Evolutionary conservation across 2,888 invertebrate genomes (phyloP).

Genomic region (Lysandra coridon): DNA sequence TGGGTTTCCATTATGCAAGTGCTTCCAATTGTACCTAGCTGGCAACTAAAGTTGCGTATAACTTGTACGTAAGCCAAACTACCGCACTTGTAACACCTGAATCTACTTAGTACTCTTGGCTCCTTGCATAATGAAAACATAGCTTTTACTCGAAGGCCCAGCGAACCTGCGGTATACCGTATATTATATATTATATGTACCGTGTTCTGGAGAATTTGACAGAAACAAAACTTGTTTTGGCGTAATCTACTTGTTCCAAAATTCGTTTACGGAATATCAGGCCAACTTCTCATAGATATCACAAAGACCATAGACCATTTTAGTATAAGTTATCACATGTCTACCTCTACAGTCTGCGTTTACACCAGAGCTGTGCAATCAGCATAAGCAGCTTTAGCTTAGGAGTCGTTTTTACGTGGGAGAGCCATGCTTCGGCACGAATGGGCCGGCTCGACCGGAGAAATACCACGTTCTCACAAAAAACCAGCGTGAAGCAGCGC

Average conservation of each 20-base stretch:
- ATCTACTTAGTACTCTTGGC: neutral
- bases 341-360: too few species aligned
- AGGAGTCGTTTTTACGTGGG: too few species aligned
- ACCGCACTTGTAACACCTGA: neutral
- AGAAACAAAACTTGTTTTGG: neutral
- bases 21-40: neutral
- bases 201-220: neutral
- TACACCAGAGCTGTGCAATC: too few species aligned
- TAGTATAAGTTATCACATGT: too few species aligned
- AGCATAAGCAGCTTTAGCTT: too few species aligned
- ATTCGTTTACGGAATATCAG: neutral
- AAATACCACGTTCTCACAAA: too few species aligned
- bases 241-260: neutral
- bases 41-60: neutral
- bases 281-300: too few species aligned
- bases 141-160: neutral
- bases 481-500: too few species aligned
- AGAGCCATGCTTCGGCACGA: too few species aligned
- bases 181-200: too few species aligned
- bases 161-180: neutral
- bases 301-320: too few species aligned
- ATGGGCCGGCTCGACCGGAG: too few species aligned
- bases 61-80: conserved; percentile 10
- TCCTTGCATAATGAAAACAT: conserved; percentile 3
- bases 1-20: neutral